A percentile compares a stretch with the other conserved stretches of the same genome.
Conservation (phyloP, 2,888 invertebrate genomes). For the Atethmia centrago region DNA sequence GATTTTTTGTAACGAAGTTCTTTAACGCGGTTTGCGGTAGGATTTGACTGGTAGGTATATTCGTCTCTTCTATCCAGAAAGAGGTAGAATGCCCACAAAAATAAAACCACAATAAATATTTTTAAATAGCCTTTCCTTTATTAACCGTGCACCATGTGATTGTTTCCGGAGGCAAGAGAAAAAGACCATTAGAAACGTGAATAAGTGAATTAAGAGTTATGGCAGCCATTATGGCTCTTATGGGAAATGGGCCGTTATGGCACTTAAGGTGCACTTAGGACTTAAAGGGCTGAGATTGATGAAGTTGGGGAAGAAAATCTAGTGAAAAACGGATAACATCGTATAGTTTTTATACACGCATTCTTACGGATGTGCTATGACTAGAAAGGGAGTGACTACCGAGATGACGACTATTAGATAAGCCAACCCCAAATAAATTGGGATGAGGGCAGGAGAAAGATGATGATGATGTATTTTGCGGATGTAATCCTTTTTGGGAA, state of each 20-base stretch:
- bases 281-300: slow-evolving; percentile 54
- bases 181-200: slow-evolving; percentile 52
- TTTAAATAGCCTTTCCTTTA: background rate
- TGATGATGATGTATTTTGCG: too few species aligned
- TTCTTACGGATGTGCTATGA: too few species aligned
- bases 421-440: too few species aligned
- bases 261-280: slow-evolving; percentile 60
- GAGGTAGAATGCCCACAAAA: background rate
- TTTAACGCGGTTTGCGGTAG: too few species aligned
- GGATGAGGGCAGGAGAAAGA: too few species aligned
- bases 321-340: background rate
- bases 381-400: too few species aligned
- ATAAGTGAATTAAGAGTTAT: slow-evolving; percentile 66
- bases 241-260: slow-evolving; percentile 56
- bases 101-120: background rate
- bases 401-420: too few species aligned
- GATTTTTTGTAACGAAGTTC: too few species aligned
- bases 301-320: slow-evolving; percentile 29
- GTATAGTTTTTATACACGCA: background rate
- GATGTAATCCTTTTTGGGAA: too few species aligned
- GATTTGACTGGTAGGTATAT: too few species aligned
- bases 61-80: too few species aligned
- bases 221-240: slow-evolving; percentile 50
- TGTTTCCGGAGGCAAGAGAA: slow-evolving; percentile 49
- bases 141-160: slow-evolving; percentile 26